phyloP scores from a whole-genome alignment of 2,113 vertebrate genomes.

The Epinephelus cyanopodus region DNA sequence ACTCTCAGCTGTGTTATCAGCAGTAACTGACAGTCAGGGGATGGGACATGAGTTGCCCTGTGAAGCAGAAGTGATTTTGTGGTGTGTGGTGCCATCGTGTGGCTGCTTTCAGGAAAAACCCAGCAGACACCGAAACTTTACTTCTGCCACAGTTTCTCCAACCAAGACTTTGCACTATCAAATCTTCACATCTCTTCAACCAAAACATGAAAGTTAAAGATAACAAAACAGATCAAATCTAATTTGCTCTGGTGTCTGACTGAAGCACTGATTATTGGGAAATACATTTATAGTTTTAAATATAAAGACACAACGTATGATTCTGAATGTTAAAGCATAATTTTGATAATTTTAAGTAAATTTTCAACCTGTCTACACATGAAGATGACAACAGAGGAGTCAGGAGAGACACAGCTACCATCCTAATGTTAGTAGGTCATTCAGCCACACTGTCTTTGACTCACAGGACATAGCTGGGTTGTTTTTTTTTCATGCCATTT shows the following conservation, averaged over 20 bases:
- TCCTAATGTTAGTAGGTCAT: neutral
- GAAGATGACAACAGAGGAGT: neutral
- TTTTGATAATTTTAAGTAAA: neutral
- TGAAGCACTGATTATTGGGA: neutral
- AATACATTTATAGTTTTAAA: neutral
- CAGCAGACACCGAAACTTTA: neutral
- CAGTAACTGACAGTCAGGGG: neutral
- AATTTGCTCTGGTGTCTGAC: neutral
- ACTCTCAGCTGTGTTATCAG: neutral
- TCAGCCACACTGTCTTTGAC: neutral
- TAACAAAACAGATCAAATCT: neutral
- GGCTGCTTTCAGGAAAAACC: neutral
- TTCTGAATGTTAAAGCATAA: too few relatives aligned
- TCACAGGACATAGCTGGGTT: conserved; percentile 23
- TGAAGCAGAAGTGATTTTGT: neutral
- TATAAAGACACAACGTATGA: neutral
- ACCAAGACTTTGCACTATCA: neutral
- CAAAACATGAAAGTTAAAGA: neutral
- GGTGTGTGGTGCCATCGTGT: conserved; percentile 56
- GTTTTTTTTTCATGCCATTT: neutral
- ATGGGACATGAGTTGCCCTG: neutral
- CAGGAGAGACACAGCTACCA: too few relatives aligned
- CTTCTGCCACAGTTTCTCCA: neutral
- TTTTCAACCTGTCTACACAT: neutral
- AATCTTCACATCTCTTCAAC: neutral